Base-by-base conservation (phyloP, 2,113 vertebrate genomes). In the Hepsetus odoe region DNA sequence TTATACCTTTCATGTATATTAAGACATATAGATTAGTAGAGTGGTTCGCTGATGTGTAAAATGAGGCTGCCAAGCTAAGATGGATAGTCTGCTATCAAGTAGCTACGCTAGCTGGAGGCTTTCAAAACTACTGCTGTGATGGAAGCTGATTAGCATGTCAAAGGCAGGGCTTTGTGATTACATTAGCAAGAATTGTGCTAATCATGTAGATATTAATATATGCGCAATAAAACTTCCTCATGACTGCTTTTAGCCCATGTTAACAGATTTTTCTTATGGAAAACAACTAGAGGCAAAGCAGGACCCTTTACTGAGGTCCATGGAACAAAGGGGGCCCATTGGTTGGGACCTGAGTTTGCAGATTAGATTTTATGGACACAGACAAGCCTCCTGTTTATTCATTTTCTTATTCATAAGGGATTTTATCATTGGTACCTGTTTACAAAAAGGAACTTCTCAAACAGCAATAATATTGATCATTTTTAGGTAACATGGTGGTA, bases 11-110 rank as follows among this genome's bases (percentile, higher is more conserved):
- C 49, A 35, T 70, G 46, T 28, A 75, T 55, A 53, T 74, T 61
- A 44, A 42, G 59, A 66, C 66, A 10, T 32, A 56, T 64, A 72
- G 68, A 82, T 79, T 58, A 74, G 46, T 75, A 61, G 58, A 72
- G 72, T 61, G 72, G 59, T 59, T 76, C 77, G 53, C 49, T 72
- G 67, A 76, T 70, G 72, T 76, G 67, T 65, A 67, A 83, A 76
- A 83, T 83, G 24, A 71, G 72, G n/a, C 61, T 80, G 77, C 66
- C 49, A 72, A 40, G 62, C 32, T 24, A 24, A 75, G 72, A 80
- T 76, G 77, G 68, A 75, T 76, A 13, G 76, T 49, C 40, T 44
- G 38, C 42, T 32, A 28, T 70, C 51, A 44, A 67, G 75, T 49
- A 20, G 38, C 70, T 69, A 46, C 5, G 38, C 58, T 62, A 71